phyloP scores from a whole-genome alignment of 2,797 vertebrate genomes.

The Chaunax sp. region DNA sequence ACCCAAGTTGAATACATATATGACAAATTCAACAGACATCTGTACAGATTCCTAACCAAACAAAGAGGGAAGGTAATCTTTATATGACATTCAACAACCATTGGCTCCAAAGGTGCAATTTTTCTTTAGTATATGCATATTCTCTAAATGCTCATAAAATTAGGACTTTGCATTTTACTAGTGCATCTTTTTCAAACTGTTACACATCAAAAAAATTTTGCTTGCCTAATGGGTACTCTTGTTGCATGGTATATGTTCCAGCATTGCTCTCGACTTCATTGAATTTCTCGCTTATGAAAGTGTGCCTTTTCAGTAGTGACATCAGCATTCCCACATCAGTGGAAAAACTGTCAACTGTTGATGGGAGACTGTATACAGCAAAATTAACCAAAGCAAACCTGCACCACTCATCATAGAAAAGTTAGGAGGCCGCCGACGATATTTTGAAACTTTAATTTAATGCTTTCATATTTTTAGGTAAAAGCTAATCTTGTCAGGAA shows the following conservation, averaged over 20 bases:
- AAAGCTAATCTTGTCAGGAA: conserved; percentile 43
- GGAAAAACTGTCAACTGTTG: conserved; percentile 10
- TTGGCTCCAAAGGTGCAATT: background rate
- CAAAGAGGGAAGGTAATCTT: too few relatives aligned
- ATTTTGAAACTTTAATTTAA: conserved; percentile 43
- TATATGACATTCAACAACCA: background rate
- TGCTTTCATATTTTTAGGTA: conserved; percentile 27
- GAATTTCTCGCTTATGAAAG: conserved; percentile 43
- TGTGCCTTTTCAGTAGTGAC: conserved; percentile 15
- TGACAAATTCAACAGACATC: too few relatives aligned
- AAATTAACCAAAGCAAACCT: background rate
- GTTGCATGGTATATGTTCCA: conserved; percentile 29
- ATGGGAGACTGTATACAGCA: conserved; percentile 27
- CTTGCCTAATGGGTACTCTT: conserved; percentile 36
- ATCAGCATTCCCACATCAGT: conserved; percentile 4
- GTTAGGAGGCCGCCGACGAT: conserved; percentile 1
- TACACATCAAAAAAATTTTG: conserved; percentile 39
- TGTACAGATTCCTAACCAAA: too few relatives aligned
- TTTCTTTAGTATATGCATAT: conserved; percentile 1
- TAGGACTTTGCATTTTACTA: conserved; percentile 63
- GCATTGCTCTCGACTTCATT: conserved; percentile 36
- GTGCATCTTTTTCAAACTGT: conserved; percentile 48
- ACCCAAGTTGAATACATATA: too few relatives aligned
- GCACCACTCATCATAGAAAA: background rate
- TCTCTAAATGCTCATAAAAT: background rate